phyloP scores from a whole-genome alignment of 2,113 vertebrate genomes.

The Agapornis roseicollis region DNA sequence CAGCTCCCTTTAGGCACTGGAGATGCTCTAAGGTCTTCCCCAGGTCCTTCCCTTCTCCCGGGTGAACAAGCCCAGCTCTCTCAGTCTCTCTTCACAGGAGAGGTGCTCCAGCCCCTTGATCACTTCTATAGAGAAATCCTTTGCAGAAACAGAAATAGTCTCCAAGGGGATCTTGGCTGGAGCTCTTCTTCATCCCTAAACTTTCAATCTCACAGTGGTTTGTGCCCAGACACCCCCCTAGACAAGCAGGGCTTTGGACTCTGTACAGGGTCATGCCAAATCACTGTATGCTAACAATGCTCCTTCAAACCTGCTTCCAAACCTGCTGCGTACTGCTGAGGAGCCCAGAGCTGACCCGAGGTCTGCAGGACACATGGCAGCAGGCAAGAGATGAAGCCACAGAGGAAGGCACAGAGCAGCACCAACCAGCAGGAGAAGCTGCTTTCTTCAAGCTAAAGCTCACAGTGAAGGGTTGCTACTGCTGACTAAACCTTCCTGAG shows the following conservation, averaged over 20 bases:
- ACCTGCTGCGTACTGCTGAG: background rate
- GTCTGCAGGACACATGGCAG: background rate
- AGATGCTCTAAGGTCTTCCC: background rate
- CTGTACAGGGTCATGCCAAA: background rate
- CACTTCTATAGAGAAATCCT: background rate
- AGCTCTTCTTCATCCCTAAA: background rate
- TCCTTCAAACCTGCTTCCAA: background rate
- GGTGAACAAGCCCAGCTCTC: background rate
- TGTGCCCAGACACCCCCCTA: background rate
- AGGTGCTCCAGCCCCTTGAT: background rate
- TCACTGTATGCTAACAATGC: rapidly evolving
- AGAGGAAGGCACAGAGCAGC: rapidly evolving
- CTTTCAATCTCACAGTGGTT: rapidly evolving
- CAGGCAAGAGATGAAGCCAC: background rate
- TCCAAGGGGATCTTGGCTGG: background rate
- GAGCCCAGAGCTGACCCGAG: rapidly evolving
- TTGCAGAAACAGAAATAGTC: background rate
- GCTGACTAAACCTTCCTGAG: background rate
- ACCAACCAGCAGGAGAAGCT: background rate
- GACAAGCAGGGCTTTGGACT: background rate
- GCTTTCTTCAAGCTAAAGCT: background rate
- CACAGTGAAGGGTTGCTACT: background rate
- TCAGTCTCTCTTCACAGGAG: background rate
- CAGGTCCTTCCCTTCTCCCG: background rate
- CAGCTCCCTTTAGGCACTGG: background rate